phyloP scores from a whole-genome alignment of 1,140 invertebrate species.

The Eupristina koningsbergeri region DNA sequence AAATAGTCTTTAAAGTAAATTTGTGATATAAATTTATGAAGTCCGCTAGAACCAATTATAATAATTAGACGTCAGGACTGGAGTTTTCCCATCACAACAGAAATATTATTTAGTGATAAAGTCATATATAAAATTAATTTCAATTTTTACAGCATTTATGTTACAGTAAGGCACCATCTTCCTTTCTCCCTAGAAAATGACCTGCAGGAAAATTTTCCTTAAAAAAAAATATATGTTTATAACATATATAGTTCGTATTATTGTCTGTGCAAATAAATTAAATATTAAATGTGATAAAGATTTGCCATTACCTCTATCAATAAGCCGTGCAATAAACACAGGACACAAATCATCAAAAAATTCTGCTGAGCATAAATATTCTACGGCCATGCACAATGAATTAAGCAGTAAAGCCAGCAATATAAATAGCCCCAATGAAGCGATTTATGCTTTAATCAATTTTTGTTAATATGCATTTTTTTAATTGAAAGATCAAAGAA shows the following conservation, averaged over 20 bases:
- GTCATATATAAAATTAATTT: not conserved
- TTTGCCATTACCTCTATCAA: constrained; percentile 4
- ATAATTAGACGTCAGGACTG: not conserved
- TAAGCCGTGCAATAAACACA: constrained; percentile 24
- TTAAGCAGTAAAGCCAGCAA: not conserved
- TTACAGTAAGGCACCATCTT: not conserved
- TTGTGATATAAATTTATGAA: not conserved
- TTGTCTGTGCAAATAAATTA: not conserved
- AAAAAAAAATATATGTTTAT: not conserved
- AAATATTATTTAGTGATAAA: not conserved
- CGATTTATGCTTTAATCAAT: too few species aligned
- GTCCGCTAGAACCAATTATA: not conserved
- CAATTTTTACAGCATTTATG: not conserved
- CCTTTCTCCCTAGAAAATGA: not conserved
- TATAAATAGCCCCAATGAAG: too few species aligned
- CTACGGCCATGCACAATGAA: constrained; percentile 5
- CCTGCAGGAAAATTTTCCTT: not conserved
- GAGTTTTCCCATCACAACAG: not conserved
- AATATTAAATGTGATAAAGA: not conserved
- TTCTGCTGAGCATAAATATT: not conserved
- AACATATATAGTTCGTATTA: not conserved
- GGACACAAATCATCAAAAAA: not conserved
- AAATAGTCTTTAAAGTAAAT: not conserved
- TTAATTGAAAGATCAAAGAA: too few species aligned
- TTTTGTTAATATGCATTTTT: too few species aligned